A percentile compares a stretch with the other conserved stretches of the same genome.
phyloP scores from a whole-genome alignment of 2,797 vertebrate species.

The Semaprochilodus insignis region DNA sequence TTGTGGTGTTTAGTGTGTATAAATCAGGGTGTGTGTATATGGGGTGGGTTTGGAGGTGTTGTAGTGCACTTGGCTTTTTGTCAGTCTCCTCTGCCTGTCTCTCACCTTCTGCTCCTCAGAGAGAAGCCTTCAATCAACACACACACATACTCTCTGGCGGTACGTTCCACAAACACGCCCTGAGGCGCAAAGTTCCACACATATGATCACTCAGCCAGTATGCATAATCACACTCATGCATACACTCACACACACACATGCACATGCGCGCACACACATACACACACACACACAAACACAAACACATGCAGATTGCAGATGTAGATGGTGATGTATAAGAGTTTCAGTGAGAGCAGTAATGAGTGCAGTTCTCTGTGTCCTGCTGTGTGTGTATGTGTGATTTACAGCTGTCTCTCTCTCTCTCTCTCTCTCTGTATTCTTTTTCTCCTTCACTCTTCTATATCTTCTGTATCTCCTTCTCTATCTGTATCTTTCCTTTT shows the following conservation, averaged over 20 bases:
- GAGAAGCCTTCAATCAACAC: constrained; percentile 60
- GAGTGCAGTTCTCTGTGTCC: constrained; percentile 4
- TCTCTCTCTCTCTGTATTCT: not conserved
- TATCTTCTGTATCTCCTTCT: not conserved
- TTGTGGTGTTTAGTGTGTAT: constrained; percentile 17
- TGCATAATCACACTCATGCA: constrained; percentile 35
- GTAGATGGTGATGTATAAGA: not conserved
- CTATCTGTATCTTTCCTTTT: not conserved
- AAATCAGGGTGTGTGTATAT: constrained; percentile 14
- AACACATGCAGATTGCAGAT: not conserved
- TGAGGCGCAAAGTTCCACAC: constrained; percentile 21
- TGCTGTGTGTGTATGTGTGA: constrained; percentile 11
- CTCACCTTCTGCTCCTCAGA: constrained; percentile 68
- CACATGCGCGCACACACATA: constrained; percentile 25
- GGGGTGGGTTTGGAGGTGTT: constrained; percentile 4
- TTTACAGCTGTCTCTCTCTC: not conserved
- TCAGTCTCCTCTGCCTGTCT: constrained; percentile 61
- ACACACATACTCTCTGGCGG: constrained; percentile 45
- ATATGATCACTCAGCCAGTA: constrained; percentile 38
- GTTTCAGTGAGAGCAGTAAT: constrained; percentile 23
- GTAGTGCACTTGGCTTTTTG: constrained; percentile 52
- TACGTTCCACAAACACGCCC: constrained; percentile 34
- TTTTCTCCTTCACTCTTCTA: not conserved
- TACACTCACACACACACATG: not conserved
- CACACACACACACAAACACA: not conserved